A percentile compares a stretch with the other conserved stretches of the same genome.
phyloP scores from a whole-genome alignment of 2,113 vertebrate genomes.

The Callionymus lyra region DNA sequence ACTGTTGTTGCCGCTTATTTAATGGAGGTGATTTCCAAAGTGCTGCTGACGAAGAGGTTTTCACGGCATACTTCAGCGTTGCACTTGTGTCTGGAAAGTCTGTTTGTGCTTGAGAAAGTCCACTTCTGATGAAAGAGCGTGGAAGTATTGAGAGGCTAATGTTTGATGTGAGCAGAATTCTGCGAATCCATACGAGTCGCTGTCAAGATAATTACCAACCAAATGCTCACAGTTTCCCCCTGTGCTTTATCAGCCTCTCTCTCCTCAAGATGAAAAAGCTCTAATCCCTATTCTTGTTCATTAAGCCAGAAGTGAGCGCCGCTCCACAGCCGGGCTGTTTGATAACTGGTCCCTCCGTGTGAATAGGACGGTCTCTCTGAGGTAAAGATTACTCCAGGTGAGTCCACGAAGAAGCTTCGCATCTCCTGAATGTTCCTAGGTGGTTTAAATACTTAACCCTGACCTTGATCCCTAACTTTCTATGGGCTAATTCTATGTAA shows the following conservation, averaged over 20 bases:
- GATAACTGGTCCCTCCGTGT: slow-evolving; percentile 9
- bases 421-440: too few species aligned
- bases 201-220: slow-evolving; percentile 21
- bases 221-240: slow-evolving; percentile 4
- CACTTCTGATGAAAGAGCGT: slow-evolving; percentile 11
- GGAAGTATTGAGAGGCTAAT: slow-evolving; percentile 3
- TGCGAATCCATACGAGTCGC: slow-evolving; percentile 1
- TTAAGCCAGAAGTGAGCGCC: slow-evolving; percentile 8
- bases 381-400: neutral
- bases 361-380: neutral
- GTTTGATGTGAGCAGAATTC: slow-evolving; percentile 2
- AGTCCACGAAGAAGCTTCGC: neutral
- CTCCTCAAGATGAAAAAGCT: slow-evolving; percentile 2
- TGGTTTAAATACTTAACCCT: too few species aligned
- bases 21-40: too few species aligned
- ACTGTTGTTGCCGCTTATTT: too few species aligned
- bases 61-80: too few species aligned
- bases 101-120: slow-evolving; percentile 3
- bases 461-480: too few species aligned
- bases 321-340: neutral
- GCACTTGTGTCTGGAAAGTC: neutral
- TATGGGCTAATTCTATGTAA: too few species aligned
- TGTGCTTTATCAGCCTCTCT: neutral
- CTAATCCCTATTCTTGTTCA: slow-evolving; percentile 31
- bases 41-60: too few species aligned